Conservation (phyloP, 2,888 invertebrate genomes). For the Latrodectus hesperus region DNA sequence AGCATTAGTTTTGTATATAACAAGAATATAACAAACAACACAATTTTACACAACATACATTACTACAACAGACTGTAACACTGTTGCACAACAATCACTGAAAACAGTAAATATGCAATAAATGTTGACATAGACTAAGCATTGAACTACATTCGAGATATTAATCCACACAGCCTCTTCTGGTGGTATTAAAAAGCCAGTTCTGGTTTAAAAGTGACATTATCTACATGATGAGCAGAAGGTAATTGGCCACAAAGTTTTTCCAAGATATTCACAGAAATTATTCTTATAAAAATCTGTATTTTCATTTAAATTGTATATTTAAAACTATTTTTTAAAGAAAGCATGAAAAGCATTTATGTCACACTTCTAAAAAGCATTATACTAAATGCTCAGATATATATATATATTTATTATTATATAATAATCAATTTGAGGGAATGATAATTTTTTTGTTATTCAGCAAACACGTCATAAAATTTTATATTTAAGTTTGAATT, state of each 20-base stretch:
- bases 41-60: slow-evolving; percentile 63
- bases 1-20: slow-evolving; percentile 52
- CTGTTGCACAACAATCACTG: slow-evolving; percentile 64
- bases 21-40: slow-evolving; percentile 66
- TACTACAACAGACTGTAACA: slow-evolving; percentile 56
- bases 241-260: slow-evolving; percentile 48
- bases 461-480: background rate
- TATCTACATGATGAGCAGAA: slow-evolving; percentile 60
- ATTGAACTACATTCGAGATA: slow-evolving; percentile 40
- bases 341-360: slow-evolving; percentile 56
- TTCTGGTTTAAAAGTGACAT: slow-evolving; percentile 48
- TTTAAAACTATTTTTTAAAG: slow-evolving; percentile 31
- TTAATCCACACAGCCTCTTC: slow-evolving; percentile 11
- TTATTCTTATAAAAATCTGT: slow-evolving; percentile 54
- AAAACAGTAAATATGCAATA: slow-evolving; percentile 43
- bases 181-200: slow-evolving; percentile 51
- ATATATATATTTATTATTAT: too few species aligned
- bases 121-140: slow-evolving; percentile 49
- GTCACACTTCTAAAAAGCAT: slow-evolving; percentile 24
- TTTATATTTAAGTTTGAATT: background rate
- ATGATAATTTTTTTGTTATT: background rate
- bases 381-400: background rate
- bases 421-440: background rate
- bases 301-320: slow-evolving; percentile 31
- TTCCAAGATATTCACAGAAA: slow-evolving; percentile 32